phyloP scores from a whole-genome alignment of 2,113 vertebrate species.

The Lontra canadensis region DNA sequence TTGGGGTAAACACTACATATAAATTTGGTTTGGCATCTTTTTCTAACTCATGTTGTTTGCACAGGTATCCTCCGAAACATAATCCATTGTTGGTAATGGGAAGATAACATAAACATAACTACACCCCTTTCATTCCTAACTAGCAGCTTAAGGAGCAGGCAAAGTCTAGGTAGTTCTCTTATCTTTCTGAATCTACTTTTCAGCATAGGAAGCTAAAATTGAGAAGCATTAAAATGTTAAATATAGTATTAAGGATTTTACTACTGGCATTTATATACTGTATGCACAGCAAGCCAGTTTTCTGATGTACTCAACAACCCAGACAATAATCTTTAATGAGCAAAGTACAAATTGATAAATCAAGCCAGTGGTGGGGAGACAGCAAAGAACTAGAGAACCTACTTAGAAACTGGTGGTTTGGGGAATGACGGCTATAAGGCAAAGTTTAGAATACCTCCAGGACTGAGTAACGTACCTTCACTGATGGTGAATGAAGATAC shows the following conservation, averaged over 20 bases:
- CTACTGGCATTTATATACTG: not conserved
- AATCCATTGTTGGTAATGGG: not conserved
- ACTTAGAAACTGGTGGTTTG: not conserved
- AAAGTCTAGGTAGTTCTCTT: conserved; percentile 31
- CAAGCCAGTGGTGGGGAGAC: not conserved
- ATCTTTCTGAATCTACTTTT: conserved; percentile 49
- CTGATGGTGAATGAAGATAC: not conserved
- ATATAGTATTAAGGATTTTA: not conserved
- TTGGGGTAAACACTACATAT: conserved; percentile 9
- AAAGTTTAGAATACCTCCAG: not conserved
- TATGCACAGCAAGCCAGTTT: not conserved
- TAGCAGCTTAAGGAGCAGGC: conserved; percentile 9
- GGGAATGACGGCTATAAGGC: not conserved
- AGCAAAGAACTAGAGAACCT: not conserved
- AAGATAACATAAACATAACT: not conserved
- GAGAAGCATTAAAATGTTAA: conserved; percentile 48
- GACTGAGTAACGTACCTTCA: not conserved
- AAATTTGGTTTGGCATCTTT: conserved; percentile 44
- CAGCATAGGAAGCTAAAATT: not conserved
- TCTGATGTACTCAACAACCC: not conserved
- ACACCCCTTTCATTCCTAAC: not conserved
- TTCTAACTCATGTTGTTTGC: not conserved
- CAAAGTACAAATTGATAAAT: not conserved
- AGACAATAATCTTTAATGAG: not conserved
- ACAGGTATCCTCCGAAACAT: not conserved